Evolutionary conservation across 2,113 vertebrate genomes (phyloP).

Genomic region (Oreochromis spilurus): DNA sequence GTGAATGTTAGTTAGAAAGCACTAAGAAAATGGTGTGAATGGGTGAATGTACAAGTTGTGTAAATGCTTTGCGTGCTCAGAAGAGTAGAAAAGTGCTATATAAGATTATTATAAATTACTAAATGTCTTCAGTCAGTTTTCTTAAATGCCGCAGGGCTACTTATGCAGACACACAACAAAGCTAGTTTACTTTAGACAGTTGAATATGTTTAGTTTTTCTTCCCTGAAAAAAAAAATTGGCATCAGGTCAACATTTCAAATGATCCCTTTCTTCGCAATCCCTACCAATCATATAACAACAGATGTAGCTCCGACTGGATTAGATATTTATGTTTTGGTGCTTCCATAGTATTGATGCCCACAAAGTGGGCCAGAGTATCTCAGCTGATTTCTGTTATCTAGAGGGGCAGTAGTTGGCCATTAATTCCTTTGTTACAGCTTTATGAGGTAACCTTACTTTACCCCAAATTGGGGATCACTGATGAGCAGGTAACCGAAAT

Average conservation of each 20-base stretch:
- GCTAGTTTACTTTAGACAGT: neutral
- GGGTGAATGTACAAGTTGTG: too few relatives aligned
- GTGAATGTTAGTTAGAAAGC: too few relatives aligned
- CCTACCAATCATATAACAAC: neutral
- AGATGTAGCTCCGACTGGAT: neutral
- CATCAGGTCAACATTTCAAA: neutral
- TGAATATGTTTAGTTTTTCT: neutral
- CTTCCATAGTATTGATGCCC: neutral
- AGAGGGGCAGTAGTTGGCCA: neutral
- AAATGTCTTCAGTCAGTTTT: neutral
- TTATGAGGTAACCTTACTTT: neutral
- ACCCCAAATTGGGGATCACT: neutral
- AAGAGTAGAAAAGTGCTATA: too few relatives aligned
- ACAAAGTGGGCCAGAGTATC: neutral
- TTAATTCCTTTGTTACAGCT: neutral
- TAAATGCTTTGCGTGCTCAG: too few relatives aligned
- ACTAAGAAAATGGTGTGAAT: too few relatives aligned
- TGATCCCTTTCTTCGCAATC: neutral
- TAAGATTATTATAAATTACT: too few relatives aligned
- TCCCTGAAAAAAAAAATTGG: neutral
- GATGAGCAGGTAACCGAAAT: neutral
- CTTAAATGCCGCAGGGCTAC: neutral
- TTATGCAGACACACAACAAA: neutral
- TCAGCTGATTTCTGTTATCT: neutral
- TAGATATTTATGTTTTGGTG: neutral